Evolutionary conservation across 2,797 vertebrate species (phyloP).

Genomic region (Tragelaphus oryx): DNA sequence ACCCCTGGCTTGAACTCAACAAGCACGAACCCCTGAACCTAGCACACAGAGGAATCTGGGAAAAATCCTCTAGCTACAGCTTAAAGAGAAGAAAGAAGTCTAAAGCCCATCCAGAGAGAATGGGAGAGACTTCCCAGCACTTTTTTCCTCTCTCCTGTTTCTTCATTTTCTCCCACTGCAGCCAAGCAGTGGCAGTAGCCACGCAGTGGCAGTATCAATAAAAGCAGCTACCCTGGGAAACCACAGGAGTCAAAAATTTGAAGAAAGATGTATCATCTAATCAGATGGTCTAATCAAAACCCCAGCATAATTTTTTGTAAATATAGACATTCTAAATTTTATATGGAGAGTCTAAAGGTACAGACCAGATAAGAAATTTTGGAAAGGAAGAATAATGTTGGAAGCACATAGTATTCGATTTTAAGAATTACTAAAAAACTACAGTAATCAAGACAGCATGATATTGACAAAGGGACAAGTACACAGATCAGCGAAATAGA

Average conservation of each 20-base stretch:
- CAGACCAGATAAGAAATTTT: background rate
- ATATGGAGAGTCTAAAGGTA: background rate
- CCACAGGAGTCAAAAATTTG: background rate
- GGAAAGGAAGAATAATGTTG: background rate
- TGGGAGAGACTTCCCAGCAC: background rate
- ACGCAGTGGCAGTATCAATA: background rate
- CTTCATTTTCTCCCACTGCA: background rate
- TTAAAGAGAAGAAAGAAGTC: background rate
- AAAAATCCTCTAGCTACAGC: background rate
- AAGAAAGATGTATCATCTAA: background rate
- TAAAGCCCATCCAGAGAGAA: background rate
- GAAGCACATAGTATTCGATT: background rate
- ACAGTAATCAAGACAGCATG: background rate
- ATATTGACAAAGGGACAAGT: background rate
- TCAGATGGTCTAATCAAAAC: background rate
- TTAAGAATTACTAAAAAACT: background rate
- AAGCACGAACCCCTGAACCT: background rate
- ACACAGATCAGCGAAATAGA: background rate
- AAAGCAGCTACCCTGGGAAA: background rate
- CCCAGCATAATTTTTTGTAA: background rate
- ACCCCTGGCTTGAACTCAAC: background rate
- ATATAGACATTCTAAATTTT: background rate
- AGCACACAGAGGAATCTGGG: background rate
- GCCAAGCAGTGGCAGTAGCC: background rate
- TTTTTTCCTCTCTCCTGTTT: background rate